Conservation (phyloP, 2,888 invertebrate genomes). For the Cremastinae sp. region DNA sequence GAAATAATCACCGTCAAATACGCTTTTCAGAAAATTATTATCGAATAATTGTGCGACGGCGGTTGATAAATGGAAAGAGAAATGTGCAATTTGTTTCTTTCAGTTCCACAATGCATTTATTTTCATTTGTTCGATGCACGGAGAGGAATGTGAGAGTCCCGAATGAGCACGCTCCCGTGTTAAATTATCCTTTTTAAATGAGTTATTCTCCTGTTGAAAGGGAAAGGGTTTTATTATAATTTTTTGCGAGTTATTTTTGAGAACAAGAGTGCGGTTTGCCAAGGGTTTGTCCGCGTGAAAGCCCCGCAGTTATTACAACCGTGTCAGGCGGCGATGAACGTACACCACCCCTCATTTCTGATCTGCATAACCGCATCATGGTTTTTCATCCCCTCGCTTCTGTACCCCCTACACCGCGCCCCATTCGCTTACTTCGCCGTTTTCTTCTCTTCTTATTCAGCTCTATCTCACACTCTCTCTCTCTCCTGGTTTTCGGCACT, state of each 20-base stretch:
- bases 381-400: constrained; percentile 64
- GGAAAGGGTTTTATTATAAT: constrained; percentile 71
- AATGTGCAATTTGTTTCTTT: constrained; percentile 8
- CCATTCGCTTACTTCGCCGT: constrained; percentile 62
- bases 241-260: constrained; percentile 69
- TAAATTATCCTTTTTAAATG: constrained; percentile 50
- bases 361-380: constrained; percentile 76
- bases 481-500: constrained; percentile 50
- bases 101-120: not conserved
- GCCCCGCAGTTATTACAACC: constrained; percentile 69
- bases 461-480: constrained; percentile 34
- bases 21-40: not conserved
- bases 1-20: not conserved
- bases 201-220: constrained; percentile 38
- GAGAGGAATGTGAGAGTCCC: constrained; percentile 19
- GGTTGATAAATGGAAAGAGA: constrained; percentile 7
- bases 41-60: constrained; percentile 1
- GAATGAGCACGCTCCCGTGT: constrained; percentile 56
- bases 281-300: constrained; percentile 51
- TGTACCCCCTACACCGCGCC: constrained; percentile 35
- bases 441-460: constrained; percentile 59
- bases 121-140: constrained; percentile 37
- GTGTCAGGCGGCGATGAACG: constrained; percentile 68
- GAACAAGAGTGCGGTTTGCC: constrained; percentile 55
- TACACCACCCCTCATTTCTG: constrained; percentile 68